Evolutionary conservation across 2,797 vertebrate genomes (phyloP).

Genomic region (Etheostoma perlongum): DNA sequence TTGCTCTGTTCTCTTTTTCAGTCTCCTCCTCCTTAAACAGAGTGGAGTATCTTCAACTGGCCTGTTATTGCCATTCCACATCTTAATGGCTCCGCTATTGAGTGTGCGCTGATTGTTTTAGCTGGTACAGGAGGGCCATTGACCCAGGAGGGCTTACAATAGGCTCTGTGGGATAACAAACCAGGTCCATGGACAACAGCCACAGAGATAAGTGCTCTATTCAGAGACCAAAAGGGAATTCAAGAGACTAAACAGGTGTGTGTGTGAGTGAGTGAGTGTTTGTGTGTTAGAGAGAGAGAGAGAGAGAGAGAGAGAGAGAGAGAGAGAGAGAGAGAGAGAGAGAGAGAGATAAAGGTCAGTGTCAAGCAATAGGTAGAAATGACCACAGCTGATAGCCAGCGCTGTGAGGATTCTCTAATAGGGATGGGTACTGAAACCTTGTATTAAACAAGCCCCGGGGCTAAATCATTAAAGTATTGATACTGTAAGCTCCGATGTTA

Average conservation of each 20-base stretch:
- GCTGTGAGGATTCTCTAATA: no score
- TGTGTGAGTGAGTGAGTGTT: no score
- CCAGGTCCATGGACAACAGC: constrained; percentile 62
- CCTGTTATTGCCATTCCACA: constrained; percentile 61
- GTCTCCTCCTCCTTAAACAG: constrained; percentile 26
- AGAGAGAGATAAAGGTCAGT: background rate
- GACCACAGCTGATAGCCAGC: no score
- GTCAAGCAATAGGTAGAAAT: no score
- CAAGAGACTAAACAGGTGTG: constrained; percentile 44
- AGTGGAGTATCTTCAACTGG: constrained; percentile 56
- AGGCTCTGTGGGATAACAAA: constrained; percentile 70
- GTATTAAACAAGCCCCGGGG: no score
- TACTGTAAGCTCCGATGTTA: no score
- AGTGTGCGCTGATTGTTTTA: constrained; percentile 80
- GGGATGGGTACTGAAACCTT: no score
- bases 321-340: background rate
- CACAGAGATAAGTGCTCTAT: constrained; percentile 59
- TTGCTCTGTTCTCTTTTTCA: constrained; percentile 16
- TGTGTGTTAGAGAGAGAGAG: background rate
- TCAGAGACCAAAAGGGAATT: constrained; percentile 34
- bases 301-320: constrained; percentile 1
- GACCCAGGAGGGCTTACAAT: constrained; percentile 68
- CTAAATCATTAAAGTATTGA: no score
- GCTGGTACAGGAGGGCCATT: constrained; percentile 68
- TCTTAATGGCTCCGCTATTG: constrained; percentile 79